Conservation (phyloP, 2,888 invertebrate genomes). For the Lasius platythorax region DNA sequence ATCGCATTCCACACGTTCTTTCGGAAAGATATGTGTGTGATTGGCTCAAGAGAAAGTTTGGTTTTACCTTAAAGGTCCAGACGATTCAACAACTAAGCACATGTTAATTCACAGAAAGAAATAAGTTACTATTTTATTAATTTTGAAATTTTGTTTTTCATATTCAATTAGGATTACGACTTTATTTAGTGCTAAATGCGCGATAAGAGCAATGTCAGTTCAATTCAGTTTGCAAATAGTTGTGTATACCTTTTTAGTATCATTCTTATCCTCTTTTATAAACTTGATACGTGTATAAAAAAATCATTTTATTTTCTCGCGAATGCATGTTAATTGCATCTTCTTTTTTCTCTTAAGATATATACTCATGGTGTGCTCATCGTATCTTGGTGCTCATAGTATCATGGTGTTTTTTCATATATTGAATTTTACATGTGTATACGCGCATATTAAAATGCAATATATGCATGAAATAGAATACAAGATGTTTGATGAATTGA, state of each 20-base stretch:
- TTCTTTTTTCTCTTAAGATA: not conserved
- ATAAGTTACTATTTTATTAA: not conserved
- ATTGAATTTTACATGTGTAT: slow-evolving; percentile 59
- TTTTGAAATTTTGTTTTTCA: not conserved
- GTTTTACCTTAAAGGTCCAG: not conserved
- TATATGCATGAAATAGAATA: slow-evolving; percentile 58
- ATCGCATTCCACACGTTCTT: not conserved
- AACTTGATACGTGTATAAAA: not conserved
- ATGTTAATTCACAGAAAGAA: not conserved
- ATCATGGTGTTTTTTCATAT: slow-evolving; percentile 79
- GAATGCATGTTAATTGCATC: not conserved
- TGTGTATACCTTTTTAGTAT: not conserved
- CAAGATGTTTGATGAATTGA: slow-evolving; percentile 45
- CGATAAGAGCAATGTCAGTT: slow-evolving; percentile 7
- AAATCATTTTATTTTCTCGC: not conserved
- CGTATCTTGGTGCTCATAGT: slow-evolving; percentile 80
- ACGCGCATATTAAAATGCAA: slow-evolving; percentile 20
- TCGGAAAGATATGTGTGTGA: not conserved
- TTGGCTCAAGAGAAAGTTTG: not conserved
- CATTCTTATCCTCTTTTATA: not conserved
- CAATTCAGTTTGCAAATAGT: not conserved
- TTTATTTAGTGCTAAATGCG: not conserved
- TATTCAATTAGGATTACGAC: not conserved
- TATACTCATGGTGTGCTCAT: slow-evolving; percentile 74
- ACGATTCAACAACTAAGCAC: not conserved